Conservation (phyloP, 1,140 invertebrate genomes). For the Parasteatoda tepidariorum region DNA sequence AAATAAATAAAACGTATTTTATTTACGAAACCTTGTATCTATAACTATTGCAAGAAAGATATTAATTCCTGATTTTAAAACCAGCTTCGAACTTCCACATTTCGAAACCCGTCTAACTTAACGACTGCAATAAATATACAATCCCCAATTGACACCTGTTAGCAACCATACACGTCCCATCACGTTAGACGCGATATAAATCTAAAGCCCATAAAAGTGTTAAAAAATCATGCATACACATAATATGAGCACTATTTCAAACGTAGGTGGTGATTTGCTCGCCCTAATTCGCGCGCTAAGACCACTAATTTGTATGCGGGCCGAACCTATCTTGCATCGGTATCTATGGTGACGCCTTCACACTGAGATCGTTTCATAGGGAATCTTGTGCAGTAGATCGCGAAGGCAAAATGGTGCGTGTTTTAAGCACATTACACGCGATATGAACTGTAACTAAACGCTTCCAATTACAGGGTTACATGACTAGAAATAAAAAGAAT, state of each 20-base stretch:
- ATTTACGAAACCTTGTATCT: no score
- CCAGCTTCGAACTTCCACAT: no score
- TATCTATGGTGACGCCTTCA: conserved; percentile 34
- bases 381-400: conserved; percentile 17
- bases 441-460: conserved; percentile 32
- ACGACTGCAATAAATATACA: background rate
- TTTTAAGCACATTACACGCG: conserved; percentile 27
- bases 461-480: conserved; percentile 48
- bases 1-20: no score
- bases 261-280: conserved; percentile 54
- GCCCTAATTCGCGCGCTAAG: conserved; percentile 35
- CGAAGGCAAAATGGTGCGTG: conserved; percentile 32
- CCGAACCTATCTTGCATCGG: background rate
- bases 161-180: conserved; percentile 32
- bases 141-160: conserved; percentile 47
- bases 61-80: no score
- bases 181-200: conserved; percentile 43
- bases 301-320: conserved; percentile 38
- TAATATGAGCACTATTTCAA: background rate
- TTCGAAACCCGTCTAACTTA: no score
- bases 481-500: background rate
- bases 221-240: background rate
- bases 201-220: conserved; percentile 33
- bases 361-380: background rate
- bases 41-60: no score